A percentile compares a stretch with the other conserved stretches of the same genome.
Evolutionary conservation across 2,113 vertebrate genomes (phyloP).

Genomic region (Phalacrocorax carbo): DNA sequence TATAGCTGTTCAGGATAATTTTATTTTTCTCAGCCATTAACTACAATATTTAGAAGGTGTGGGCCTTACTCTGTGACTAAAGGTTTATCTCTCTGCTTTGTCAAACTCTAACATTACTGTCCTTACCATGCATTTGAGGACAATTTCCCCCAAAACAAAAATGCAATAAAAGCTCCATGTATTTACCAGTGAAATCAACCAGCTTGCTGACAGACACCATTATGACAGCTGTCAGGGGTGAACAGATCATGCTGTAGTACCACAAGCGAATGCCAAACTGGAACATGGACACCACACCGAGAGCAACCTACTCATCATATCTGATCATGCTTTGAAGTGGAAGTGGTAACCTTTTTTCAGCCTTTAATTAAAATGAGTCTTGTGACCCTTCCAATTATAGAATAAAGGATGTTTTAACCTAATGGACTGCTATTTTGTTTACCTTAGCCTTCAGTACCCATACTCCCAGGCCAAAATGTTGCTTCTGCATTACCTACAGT

Average conservation of each 20-base stretch:
- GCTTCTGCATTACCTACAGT: not conserved
- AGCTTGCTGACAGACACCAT: not conserved
- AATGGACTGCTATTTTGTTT: not conserved
- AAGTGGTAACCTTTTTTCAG: not conserved
- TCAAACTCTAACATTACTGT: not conserved
- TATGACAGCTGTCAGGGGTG: not conserved
- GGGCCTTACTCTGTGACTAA: not conserved
- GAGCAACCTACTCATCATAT: not conserved
- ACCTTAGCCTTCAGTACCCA: not conserved
- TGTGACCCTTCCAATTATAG: not conserved
- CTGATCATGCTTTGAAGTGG: not conserved
- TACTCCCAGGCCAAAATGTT: not conserved
- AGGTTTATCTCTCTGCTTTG: not conserved
- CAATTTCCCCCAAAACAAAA: not conserved
- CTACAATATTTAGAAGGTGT: not conserved
- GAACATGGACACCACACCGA: fast-evolving
- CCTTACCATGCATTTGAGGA: not conserved
- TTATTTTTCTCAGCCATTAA: not conserved
- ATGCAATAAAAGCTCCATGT: not conserved
- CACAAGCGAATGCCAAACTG: not conserved
- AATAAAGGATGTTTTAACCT: not conserved
- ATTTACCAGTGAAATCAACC: not conserved
- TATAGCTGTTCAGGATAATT: not conserved
- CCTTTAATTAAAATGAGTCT: not conserved
- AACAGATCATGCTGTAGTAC: not conserved